Evolutionary conservation across 2,888 invertebrate species (phyloP).

Genomic region (Lycocerus yunnanus): DNA sequence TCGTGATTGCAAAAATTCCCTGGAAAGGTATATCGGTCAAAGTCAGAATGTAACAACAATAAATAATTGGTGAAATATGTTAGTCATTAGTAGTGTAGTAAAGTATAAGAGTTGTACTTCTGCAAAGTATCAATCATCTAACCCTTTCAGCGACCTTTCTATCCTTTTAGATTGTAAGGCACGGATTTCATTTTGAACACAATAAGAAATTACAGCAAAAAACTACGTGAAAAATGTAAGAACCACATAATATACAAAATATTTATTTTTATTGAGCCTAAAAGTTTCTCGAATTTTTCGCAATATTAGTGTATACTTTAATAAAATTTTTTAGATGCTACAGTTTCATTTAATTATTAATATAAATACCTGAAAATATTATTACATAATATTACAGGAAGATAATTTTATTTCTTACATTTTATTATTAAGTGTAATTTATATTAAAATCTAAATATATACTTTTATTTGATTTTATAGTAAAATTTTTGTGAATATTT

Average conservation of each 20-base stretch:
- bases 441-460: neutral
- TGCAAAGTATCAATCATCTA: neutral
- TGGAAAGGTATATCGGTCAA: neutral
- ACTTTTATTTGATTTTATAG: too few relatives aligned
- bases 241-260: neutral
- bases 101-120: neutral
- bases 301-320: neutral
- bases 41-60: neutral
- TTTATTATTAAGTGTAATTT: neutral
- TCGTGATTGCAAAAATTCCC: neutral
- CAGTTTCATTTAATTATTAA: neutral
- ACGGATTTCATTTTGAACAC: conserved; percentile 12
- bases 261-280: neutral
- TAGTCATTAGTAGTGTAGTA: neutral
- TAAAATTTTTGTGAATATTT: neutral
- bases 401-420: neutral
- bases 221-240: neutral
- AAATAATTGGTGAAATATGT: neutral
- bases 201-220: neutral
- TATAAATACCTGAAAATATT: neutral
- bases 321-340: neutral
- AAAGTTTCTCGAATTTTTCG: neutral
- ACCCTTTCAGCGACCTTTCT: neutral
- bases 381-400: neutral
- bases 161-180: conserved; percentile 1